Conservation (phyloP, 1,140 invertebrate species). For the Oedothorax gibbosus region DNA sequence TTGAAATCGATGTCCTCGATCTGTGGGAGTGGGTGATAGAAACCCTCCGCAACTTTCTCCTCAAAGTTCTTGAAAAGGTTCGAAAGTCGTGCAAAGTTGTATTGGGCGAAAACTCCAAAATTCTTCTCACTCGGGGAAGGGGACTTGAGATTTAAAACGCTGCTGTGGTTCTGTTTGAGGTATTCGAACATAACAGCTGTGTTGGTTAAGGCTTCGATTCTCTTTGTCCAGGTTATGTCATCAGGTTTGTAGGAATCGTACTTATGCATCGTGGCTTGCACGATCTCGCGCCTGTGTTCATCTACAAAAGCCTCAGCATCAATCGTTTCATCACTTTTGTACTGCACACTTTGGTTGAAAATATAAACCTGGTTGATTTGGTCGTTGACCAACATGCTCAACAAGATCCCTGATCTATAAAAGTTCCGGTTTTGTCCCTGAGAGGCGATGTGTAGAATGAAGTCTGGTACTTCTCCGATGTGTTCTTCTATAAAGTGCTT, state of each 20-base stretch:
- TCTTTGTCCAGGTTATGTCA: slow-evolving; percentile 8
- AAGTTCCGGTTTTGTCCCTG: background rate
- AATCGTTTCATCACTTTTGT: background rate
- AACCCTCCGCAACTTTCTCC: slow-evolving; percentile 25
- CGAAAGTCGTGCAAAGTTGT: slow-evolving; percentile 47
- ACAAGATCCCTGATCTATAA: slow-evolving; percentile 13
- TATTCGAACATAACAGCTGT: slow-evolving; percentile 42
- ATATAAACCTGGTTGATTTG: slow-evolving; percentile 1
- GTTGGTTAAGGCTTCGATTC: slow-evolving; percentile 31
- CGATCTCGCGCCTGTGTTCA: background rate
- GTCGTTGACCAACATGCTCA: slow-evolving; percentile 5
- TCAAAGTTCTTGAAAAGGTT: slow-evolving; percentile 52
- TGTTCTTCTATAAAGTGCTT: slow-evolving; percentile 28
- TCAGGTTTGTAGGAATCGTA: background rate
- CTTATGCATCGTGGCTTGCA: slow-evolving; percentile 32
- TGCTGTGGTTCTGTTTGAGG: slow-evolving; percentile 12
- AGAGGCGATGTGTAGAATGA: slow-evolving; percentile 13
- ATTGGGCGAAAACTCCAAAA: slow-evolving; percentile 42
- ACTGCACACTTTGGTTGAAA: slow-evolving; percentile 8
- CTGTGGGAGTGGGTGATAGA: slow-evolving; percentile 9
- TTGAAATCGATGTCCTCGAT: slow-evolving; percentile 28
- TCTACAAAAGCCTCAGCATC: background rate
- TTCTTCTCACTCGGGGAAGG: slow-evolving; percentile 2
- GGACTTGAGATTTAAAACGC: slow-evolving; percentile 1
- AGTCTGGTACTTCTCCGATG: background rate